These are phyloP conservation scores for Saturnia pavonia DNA, from an alignment of 2,888 invertebrate species.

Conservation along the genomic window DNA sequence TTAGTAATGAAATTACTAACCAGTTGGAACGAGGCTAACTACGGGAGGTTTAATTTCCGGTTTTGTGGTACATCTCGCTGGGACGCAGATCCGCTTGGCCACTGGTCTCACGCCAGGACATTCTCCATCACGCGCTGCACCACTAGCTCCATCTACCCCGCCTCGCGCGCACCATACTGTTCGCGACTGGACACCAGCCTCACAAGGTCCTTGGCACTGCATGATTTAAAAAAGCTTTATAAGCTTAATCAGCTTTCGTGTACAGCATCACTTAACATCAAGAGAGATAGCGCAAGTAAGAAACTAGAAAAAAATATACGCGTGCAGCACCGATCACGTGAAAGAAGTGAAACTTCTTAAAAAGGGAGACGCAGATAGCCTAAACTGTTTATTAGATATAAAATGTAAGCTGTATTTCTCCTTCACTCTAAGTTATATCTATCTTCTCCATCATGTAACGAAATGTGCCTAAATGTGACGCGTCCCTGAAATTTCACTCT, in stretches of 20 bases:
- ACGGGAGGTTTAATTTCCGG: slow-evolving; percentile 54
- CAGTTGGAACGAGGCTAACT: slow-evolving; percentile 46
- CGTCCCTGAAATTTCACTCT: too few relatives aligned
- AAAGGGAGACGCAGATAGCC: too few relatives aligned
- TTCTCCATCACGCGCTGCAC: slow-evolving; percentile 68
- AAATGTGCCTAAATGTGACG: too few relatives aligned
- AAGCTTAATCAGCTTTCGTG: not conserved
- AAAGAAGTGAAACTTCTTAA: too few relatives aligned
- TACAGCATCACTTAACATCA: too few relatives aligned
- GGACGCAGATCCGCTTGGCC: slow-evolving; percentile 67
- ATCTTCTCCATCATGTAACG: too few relatives aligned
- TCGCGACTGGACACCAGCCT: slow-evolving; percentile 77
- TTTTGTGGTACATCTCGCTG: slow-evolving; percentile 59
- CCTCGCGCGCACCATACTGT: slow-evolving; percentile 79
- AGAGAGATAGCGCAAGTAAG: too few relatives aligned
- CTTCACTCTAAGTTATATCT: too few relatives aligned
- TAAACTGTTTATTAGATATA: too few relatives aligned
- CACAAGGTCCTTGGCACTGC: slow-evolving; percentile 74
- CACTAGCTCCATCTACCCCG: slow-evolving; percentile 57
- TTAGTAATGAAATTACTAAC: slow-evolving; percentile 32
- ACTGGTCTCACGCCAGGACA: slow-evolving; percentile 72
- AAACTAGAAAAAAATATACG: too few relatives aligned
- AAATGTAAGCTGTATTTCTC: too few relatives aligned
- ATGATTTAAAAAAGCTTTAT: not conserved
- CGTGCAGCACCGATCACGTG: too few relatives aligned